phyloP scores from a whole-genome alignment of 2,797 vertebrate genomes.

The Triplophysa yarkandensis region DNA sequence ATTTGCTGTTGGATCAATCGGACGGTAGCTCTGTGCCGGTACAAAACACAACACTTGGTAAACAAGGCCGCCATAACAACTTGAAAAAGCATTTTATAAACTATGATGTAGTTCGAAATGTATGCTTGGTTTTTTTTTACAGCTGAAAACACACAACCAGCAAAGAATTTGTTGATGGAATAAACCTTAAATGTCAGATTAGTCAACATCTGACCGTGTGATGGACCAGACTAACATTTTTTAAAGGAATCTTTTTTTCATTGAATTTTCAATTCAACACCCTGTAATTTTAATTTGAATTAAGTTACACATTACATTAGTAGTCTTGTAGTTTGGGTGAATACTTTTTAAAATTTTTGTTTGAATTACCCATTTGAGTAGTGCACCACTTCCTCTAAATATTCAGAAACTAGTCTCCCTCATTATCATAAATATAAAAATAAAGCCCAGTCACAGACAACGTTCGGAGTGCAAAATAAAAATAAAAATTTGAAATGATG shows the following conservation, averaged over 20 bases:
- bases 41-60: neutral
- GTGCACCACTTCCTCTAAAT: neutral
- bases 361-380: neutral
- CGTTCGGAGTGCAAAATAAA: too few relatives aligned
- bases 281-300: neutral
- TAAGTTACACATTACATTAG: neutral
- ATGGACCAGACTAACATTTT: neutral
- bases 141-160: neutral
- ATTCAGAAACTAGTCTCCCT: too few relatives aligned
- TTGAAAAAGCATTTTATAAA: neutral
- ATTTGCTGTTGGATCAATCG: slow-evolving; percentile 12
- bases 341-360: neutral
- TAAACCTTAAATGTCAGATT: slow-evolving; percentile 6
- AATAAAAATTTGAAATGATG: too few relatives aligned
- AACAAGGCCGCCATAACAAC: neutral
- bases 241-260: neutral
- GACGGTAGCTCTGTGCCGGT: neutral
- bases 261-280: neutral
- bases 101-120: neutral
- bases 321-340: neutral
- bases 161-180: neutral
- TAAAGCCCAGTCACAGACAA: too few relatives aligned
- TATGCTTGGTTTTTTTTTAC: neutral
- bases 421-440: too few relatives aligned
- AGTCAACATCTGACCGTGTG: neutral